Percentiles rank a stretch among this genome's conserved stretches.
Evolutionary conservation across 1,140 invertebrate genomes (phyloP).

Genomic region (Panulirus ornatus): DNA sequence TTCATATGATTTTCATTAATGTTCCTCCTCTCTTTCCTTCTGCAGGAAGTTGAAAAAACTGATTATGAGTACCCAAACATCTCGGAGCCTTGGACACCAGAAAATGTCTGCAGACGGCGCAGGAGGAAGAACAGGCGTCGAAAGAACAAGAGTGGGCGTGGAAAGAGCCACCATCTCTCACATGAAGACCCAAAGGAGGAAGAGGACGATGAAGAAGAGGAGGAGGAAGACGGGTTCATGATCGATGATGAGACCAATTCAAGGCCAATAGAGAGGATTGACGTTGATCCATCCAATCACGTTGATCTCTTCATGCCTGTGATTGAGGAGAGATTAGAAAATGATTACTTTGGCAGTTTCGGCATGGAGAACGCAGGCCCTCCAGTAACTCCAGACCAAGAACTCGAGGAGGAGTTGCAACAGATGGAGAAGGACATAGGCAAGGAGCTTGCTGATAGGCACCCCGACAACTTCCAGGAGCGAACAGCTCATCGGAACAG

Average conservation of each 20-base stretch:
- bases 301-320: constrained; percentile 66
- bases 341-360: not conserved
- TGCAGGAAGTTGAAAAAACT: constrained; percentile 64
- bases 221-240: constrained; percentile 67
- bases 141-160: constrained; percentile 50
- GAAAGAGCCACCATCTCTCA: constrained; percentile 36
- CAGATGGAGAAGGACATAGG: constrained; percentile 60
- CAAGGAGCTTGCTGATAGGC: constrained; percentile 12
- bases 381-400: not conserved
- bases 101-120: constrained; percentile 63
- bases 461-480: constrained; percentile 63
- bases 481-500: constrained; percentile 31
- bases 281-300: constrained; percentile 63
- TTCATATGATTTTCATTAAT: too few species aligned
- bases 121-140: constrained; percentile 58
- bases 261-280: constrained; percentile 67
- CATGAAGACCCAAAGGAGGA: constrained; percentile 32
- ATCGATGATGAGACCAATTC: constrained; percentile 71
- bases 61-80: constrained; percentile 73
- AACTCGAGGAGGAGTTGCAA: constrained; percentile 58
- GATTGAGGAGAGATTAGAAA: constrained; percentile 56
- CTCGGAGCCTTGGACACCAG: constrained; percentile 64
- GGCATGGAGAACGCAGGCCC: not conserved
- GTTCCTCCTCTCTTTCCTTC: not conserved
- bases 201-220: constrained; percentile 33